These are phyloP conservation scores for Hypomecis punctinalis DNA, from an alignment of 2,888 invertebrate species.

Conservation along the genomic window DNA sequence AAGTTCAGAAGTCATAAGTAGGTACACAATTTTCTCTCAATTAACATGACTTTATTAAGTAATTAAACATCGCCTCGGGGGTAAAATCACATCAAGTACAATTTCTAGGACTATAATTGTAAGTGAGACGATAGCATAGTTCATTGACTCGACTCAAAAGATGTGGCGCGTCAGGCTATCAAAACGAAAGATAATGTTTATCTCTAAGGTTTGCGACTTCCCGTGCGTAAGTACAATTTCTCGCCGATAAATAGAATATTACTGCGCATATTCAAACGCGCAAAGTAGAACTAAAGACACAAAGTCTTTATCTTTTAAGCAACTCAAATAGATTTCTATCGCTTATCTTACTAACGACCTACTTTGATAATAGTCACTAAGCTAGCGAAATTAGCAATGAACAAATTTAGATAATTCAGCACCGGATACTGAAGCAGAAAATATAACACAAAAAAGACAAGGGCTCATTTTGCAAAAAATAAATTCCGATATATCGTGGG, in stretches of 20 bases:
- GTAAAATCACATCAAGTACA: background rate
- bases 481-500: conserved; percentile 20
- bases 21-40: too few species aligned
- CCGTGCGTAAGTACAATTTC: conserved; percentile 38
- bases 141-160: conserved; percentile 25
- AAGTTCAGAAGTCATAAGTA: too few species aligned
- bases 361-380: conserved; percentile 24
- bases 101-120: conserved; percentile 17
- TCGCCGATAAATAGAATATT: conserved; percentile 28
- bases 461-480: conserved; percentile 7
- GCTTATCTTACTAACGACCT: conserved; percentile 27
- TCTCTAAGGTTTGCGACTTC: conserved; percentile 38
- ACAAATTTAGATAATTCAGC: background rate
- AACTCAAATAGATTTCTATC: conserved; percentile 16
- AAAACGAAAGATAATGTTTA: conserved; percentile 37
- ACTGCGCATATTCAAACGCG: conserved; percentile 21
- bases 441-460: background rate
- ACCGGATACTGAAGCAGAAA: conserved; percentile 1
- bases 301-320: conserved; percentile 19
- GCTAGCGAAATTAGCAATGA: conserved; percentile 12
- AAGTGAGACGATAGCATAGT: conserved; percentile 24
- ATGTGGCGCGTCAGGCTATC: conserved; percentile 32
- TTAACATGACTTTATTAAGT: background rate
- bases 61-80: background rate
- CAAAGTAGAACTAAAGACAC: conserved; percentile 7